Percentiles rank a stretch among this genome's conserved stretches.
Evolutionary conservation across 1,140 invertebrate species (phyloP).

Genomic region (Archivesica marissinica): DNA sequence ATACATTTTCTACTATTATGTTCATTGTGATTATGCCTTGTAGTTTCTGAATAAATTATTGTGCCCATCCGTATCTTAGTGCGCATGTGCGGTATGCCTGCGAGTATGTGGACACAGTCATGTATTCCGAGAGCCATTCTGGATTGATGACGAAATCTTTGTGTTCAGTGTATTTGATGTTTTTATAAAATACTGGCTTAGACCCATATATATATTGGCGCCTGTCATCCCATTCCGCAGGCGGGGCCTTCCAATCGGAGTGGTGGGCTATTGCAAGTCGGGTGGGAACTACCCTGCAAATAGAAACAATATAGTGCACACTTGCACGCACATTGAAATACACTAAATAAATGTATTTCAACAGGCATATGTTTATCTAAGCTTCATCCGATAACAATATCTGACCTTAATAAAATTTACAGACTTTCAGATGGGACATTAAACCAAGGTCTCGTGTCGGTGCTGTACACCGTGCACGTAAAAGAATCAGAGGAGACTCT

Average conservation of each 20-base stretch:
- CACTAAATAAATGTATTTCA: background rate
- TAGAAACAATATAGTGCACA: background rate
- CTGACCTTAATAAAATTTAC: too few relatives aligned
- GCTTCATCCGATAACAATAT: background rate
- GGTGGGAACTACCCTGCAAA: constrained; percentile 65
- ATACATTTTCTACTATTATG: too few relatives aligned
- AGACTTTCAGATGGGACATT: too few relatives aligned
- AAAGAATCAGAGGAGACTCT: too few relatives aligned
- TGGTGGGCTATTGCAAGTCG: constrained; percentile 64
- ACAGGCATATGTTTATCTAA: background rate
- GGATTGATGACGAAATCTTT: constrained; percentile 69
- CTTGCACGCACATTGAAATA: background rate
- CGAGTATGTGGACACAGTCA: constrained; percentile 67
- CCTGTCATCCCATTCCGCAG: constrained; percentile 71
- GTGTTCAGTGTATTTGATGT: constrained; percentile 63
- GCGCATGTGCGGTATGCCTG: constrained; percentile 71
- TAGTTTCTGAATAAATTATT: constrained; percentile 34
- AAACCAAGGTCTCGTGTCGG: too few relatives aligned
- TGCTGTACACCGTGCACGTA: too few relatives aligned
- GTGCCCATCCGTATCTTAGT: constrained; percentile 71
- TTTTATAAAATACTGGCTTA: constrained; percentile 68
- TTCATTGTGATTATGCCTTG: too few relatives aligned
- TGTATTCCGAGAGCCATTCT: constrained; percentile 71
- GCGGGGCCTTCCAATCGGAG: constrained; percentile 69
- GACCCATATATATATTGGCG: constrained; percentile 68